Evolutionary conservation across 2,113 vertebrate genomes (phyloP).

Genomic region (Girardinichthys multiradiatus): DNA sequence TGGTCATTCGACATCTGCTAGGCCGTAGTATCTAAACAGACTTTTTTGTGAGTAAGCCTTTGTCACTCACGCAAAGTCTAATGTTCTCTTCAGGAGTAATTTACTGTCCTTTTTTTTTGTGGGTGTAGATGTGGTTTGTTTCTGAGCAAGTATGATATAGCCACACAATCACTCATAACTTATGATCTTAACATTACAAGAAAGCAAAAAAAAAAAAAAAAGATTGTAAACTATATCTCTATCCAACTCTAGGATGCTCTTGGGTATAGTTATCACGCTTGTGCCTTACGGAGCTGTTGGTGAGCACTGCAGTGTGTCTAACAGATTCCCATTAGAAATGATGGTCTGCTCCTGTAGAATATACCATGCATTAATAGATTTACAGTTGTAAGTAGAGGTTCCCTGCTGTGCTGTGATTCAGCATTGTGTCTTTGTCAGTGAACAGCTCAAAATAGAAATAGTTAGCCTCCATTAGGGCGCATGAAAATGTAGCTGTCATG

Average conservation of each 20-base stretch:
- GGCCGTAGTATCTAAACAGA: slow-evolving; percentile 41
- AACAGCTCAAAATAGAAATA: slow-evolving; percentile 7
- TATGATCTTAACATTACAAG: slow-evolving; percentile 2
- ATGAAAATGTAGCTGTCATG: slow-evolving; percentile 14
- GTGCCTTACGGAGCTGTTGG: slow-evolving; percentile 54
- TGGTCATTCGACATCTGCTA: slow-evolving; percentile 62
- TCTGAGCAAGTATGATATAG: slow-evolving; percentile 6
- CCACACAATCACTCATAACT: slow-evolving; percentile 29
- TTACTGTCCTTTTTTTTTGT: slow-evolving; percentile 20
- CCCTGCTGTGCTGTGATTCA: slow-evolving; percentile 23
- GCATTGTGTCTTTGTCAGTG: slow-evolving; percentile 27
- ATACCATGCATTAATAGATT: slow-evolving; percentile 28
- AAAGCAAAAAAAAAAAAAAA: slow-evolving; percentile 16
- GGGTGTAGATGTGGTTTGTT: slow-evolving; percentile 33
- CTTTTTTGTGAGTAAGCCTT: slow-evolving; percentile 36
- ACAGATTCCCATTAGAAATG: slow-evolving; percentile 30
- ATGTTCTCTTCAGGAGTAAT: slow-evolving; percentile 33
- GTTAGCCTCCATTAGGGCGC: slow-evolving; percentile 10
- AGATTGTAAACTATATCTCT: slow-evolving; percentile 49
- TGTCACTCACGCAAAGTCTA: slow-evolving; percentile 38
- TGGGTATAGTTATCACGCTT: slow-evolving; percentile 56
- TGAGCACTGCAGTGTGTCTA: slow-evolving; percentile 47
- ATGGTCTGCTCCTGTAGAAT: slow-evolving; percentile 30
- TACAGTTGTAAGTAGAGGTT: slow-evolving; percentile 32
- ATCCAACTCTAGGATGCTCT: slow-evolving; percentile 58